A percentile compares a stretch with the other conserved stretches of the same genome.
phyloP scores from a whole-genome alignment of 2,113 vertebrate genomes.

The Salvelinus alpinus region DNA sequence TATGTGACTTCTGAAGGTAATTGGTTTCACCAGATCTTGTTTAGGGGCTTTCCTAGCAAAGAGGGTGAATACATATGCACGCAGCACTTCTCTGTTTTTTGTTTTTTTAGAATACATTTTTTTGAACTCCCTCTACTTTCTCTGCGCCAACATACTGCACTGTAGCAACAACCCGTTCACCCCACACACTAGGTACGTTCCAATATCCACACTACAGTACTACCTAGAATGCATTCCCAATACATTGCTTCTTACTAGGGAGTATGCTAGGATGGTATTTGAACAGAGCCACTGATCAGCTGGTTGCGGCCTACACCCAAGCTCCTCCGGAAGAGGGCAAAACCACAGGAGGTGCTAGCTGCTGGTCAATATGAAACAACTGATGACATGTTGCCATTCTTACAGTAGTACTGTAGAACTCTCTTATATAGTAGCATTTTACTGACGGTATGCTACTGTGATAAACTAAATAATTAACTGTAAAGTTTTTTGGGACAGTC shows the following conservation, averaged over 20 bases:
- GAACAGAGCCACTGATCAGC: constrained; percentile 57
- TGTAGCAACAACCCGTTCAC: constrained; percentile 69
- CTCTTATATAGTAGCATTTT: no score
- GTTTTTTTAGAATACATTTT: no score
- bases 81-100: no score
- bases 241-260: no score
- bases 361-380: constrained; percentile 54
- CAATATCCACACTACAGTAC: no score
- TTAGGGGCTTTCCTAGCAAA: no score
- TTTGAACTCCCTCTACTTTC: constrained; percentile 18
- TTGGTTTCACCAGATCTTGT: no score
- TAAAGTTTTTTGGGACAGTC: background rate
- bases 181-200: constrained; percentile 47
- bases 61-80: no score
- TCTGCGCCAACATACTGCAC: constrained; percentile 58
- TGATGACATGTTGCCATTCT: background rate
- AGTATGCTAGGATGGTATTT: no score
- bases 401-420: no score
- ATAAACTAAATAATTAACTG: background rate
- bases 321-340: constrained; percentile 63
- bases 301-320: constrained; percentile 67
- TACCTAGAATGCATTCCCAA: no score
- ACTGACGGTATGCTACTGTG: background rate
- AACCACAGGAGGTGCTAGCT: constrained; percentile 50
- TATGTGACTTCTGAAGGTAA: no score